Conservation (phyloP, 2,113 vertebrate genomes). For the Oreochromis aureus region DNA sequence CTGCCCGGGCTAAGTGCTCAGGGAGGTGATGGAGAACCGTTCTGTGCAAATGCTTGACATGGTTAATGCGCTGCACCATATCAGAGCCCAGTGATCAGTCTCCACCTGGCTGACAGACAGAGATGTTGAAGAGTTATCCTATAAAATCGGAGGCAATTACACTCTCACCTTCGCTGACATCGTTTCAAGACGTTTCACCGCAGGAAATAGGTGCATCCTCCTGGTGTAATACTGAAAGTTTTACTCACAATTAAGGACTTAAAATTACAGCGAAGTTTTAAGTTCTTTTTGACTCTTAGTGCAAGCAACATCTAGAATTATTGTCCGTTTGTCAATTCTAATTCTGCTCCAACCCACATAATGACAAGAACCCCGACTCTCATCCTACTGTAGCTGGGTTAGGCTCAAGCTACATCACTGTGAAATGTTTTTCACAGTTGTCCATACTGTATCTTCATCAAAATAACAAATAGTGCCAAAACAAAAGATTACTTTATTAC, state of each 20-base stretch:
- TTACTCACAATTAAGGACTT: not conserved
- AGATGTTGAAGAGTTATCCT: conserved; percentile 18
- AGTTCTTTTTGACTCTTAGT: not conserved
- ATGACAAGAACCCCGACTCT: not conserved
- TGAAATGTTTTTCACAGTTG: not conserved
- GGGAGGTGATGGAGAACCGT: conserved; percentile 51
- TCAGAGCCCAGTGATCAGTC: conserved; percentile 35
- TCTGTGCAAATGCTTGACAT: conserved; percentile 54
- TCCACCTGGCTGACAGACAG: conserved; percentile 33
- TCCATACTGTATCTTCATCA: not conserved
- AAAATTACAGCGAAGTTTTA: not conserved
- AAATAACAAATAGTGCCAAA: not conserved
- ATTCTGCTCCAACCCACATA: not conserved
- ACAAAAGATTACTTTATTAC: not conserved
- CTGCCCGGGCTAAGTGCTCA: conserved; percentile 41
- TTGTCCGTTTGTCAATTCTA: not conserved
- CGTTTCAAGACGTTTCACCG: not conserved
- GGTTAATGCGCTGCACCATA: conserved; percentile 47
- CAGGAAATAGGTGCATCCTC: not conserved
- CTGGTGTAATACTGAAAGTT: not conserved
- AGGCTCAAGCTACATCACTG: not conserved
- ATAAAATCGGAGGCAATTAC: conserved; percentile 23
- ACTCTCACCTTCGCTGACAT: not conserved
- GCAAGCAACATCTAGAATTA: not conserved
- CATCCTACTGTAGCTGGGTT: not conserved